These are phyloP conservation scores for Heterodera filipjevi DNA, from an alignment of 2,888 invertebrate genomes.

Conservation along the genomic window DNA sequence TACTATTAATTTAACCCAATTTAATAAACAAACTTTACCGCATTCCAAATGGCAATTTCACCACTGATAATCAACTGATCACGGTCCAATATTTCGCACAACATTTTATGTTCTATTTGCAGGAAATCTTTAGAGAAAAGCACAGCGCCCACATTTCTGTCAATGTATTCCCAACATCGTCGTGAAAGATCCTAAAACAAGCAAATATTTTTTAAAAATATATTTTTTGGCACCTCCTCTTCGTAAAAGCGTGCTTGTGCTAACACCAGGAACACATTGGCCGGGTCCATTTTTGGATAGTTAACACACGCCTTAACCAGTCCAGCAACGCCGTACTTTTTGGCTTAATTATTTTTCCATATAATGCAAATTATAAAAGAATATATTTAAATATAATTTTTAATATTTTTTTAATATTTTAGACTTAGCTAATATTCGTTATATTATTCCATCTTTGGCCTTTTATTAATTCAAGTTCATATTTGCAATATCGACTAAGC, in stretches of 20 bases:
- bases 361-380: not conserved
- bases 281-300: not conserved
- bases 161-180: not conserved
- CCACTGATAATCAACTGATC: slow-evolving; percentile 3
- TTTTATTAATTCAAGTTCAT: no score
- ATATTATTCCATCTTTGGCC: no score
- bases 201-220: not conserved
- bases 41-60: slow-evolving; percentile 8
- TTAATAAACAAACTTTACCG: not conserved
- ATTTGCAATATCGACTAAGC: no score
- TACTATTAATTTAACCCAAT: no score
- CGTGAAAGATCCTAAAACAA: not conserved
- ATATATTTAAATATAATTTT: no score
- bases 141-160: not conserved
- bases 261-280: not conserved
- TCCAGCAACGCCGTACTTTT: not conserved
- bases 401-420: no score
- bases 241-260: not conserved
- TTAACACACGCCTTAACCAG: not conserved
- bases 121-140: not conserved
- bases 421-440: no score
- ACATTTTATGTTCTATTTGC: not conserved
- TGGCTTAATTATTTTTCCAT: not conserved
- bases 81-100: slow-evolving; percentile 2
- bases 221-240: not conserved